Percentiles rank a stretch among this genome's conserved stretches.
phyloP scores from a whole-genome alignment of 2,888 invertebrate species.

The Cetonia aurata region DNA sequence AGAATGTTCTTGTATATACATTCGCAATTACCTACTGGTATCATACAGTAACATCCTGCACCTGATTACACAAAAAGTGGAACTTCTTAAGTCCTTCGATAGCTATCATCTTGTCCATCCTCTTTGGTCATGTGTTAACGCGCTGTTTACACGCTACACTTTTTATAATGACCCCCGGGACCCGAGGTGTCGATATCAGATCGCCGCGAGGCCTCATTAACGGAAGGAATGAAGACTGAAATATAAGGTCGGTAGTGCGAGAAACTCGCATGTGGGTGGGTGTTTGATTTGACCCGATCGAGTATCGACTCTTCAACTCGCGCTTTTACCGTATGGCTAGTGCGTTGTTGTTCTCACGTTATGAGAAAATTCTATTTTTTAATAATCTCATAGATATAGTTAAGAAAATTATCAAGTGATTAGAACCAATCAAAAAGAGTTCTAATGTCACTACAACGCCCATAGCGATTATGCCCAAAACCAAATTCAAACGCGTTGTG shows the following conservation, averaged over 20 bases:
- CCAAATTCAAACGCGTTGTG: neutral
- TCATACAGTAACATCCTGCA: neutral
- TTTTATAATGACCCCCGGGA: conserved; percentile 43
- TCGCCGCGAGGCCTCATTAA: conserved; percentile 45
- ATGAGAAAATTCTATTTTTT: no score
- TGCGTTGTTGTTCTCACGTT: neutral
- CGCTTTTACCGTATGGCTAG: neutral
- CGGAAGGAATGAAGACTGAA: conserved; percentile 43
- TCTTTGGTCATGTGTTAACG: conserved; percentile 44
- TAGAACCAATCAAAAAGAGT: neutral
- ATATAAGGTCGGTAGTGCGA: conserved; percentile 42
- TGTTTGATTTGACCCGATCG: conserved; percentile 34
- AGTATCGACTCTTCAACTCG: conserved; percentile 33
- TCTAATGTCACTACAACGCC: neutral
- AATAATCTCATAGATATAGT: no score
- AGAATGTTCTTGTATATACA: neutral
- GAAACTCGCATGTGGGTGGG: conserved; percentile 44
- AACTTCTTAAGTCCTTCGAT: conserved; percentile 21
- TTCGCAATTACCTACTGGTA: neutral
- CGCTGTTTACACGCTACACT: conserved; percentile 46
- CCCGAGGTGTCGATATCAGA: conserved; percentile 46
- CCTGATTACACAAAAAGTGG: neutral
- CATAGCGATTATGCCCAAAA: neutral
- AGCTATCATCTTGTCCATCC: conserved; percentile 39
- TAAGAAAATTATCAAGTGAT: no score